Evolutionary conservation across 1,140 invertebrate species (phyloP).

Genomic region (Sycophila sp.): DNA sequence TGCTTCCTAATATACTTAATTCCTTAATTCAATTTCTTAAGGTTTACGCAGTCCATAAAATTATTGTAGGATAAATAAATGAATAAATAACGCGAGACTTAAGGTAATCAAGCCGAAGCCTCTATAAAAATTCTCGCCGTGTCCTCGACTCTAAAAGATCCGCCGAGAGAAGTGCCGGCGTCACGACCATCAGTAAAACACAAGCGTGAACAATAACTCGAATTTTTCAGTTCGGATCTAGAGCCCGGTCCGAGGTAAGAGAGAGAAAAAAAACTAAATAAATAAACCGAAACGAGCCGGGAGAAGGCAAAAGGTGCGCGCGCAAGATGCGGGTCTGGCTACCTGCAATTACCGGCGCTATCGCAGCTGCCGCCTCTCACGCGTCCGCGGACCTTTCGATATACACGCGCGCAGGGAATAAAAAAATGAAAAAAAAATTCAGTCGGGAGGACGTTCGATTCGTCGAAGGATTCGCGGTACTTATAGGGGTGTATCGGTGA

Average conservation of each 20-base stretch:
- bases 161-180: too few relatives aligned
- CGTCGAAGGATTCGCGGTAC: neutral
- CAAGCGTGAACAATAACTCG: neutral
- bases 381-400: neutral
- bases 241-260: neutral
- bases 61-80: too few relatives aligned
- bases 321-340: slow-evolving; percentile 18
- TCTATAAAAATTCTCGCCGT: too few relatives aligned
- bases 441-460: neutral
- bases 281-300: neutral
- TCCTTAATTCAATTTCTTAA: too few relatives aligned
- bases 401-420: neutral
- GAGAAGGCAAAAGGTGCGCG: slow-evolving; percentile 1
- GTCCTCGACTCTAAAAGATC: too few relatives aligned
- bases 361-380: slow-evolving; percentile 14
- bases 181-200: too few relatives aligned
- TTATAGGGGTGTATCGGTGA: neutral
- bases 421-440: neutral
- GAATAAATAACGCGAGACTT: too few relatives aligned
- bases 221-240: neutral
- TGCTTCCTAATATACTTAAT: too few relatives aligned
- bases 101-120: too few relatives aligned
- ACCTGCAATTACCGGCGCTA: slow-evolving; percentile 24
- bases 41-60: too few relatives aligned
- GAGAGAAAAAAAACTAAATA: neutral